A percentile compares a stretch with the other conserved stretches of the same genome.
Conservation (phyloP, 2,888 invertebrate species). For the Eledone cirrhosa region DNA sequence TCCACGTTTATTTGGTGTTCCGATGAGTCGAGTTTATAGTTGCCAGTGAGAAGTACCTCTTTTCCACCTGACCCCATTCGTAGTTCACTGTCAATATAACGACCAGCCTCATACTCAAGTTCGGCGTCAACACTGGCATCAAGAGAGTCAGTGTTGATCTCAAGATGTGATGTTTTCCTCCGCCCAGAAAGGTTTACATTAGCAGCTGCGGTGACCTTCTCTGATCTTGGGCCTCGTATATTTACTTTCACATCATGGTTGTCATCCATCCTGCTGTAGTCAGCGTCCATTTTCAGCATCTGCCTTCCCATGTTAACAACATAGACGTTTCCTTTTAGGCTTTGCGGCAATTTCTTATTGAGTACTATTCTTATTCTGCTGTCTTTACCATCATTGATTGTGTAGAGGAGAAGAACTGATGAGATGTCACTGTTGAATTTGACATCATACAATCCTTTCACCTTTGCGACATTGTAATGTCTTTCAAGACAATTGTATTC, state of each 20-base stretch:
- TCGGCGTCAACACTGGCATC: background rate
- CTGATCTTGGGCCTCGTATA: background rate
- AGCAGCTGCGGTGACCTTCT: background rate
- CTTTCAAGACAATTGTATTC: no score
- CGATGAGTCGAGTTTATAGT: background rate
- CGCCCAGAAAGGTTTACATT: background rate
- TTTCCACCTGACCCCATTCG: background rate
- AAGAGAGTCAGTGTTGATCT: background rate
- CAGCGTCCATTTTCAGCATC: background rate
- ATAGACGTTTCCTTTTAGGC: background rate
- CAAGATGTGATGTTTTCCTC: background rate
- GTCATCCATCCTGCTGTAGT: background rate
- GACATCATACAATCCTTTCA: no score
- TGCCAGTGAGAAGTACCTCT: background rate
- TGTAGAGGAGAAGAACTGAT: no score
- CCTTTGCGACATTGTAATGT: no score
- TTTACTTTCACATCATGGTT: background rate
- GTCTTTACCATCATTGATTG: no score
- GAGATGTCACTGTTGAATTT: no score
- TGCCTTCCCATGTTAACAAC: background rate
- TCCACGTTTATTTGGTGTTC: background rate
- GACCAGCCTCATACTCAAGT: background rate
- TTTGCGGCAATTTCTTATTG: background rate
- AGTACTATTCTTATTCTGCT: background rate
- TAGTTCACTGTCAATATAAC: background rate